These are phyloP conservation scores for Frieseomelitta varia DNA, from an alignment of 1,140 invertebrate genomes.

Conservation along the genomic window DNA sequence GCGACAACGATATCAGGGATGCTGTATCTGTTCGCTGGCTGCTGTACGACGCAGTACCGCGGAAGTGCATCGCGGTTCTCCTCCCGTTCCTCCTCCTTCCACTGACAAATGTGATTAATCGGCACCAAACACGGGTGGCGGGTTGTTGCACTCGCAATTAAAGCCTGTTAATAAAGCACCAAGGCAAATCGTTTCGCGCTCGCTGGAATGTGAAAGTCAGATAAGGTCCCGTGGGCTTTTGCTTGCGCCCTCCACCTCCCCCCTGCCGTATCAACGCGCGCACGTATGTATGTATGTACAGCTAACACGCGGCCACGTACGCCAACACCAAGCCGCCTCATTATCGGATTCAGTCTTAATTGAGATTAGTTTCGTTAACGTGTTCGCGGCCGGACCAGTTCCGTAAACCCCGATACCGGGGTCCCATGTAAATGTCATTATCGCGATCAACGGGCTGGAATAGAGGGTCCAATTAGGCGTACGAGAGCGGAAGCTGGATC, in stretches of 20 bases:
- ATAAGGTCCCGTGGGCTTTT: constrained; percentile 56
- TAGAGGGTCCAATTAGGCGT: constrained; percentile 44
- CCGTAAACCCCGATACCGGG: constrained; percentile 43
- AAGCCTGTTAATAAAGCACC: constrained; percentile 73
- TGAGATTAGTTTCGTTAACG: constrained; percentile 67
- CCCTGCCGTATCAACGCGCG: background rate
- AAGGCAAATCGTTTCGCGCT: constrained; percentile 73
- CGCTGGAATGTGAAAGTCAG: constrained; percentile 75
- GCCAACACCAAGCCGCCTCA: constrained; percentile 44
- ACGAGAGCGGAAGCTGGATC: constrained; percentile 20
- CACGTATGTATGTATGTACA: background rate
- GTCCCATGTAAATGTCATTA: constrained; percentile 63
- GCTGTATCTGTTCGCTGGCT: constrained; percentile 8
- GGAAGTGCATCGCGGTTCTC: constrained; percentile 40
- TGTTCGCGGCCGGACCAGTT: constrained; percentile 45
- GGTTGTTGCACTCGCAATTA: constrained; percentile 73
- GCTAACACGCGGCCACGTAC: background rate
- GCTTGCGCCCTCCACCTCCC: constrained; percentile 33
- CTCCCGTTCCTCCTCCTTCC: no score
- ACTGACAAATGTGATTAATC: constrained; percentile 72
- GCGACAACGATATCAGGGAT: constrained; percentile 21
- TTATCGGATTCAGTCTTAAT: constrained; percentile 65
- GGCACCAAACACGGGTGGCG: constrained; percentile 67
- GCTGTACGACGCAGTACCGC: constrained; percentile 27
- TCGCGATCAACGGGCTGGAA: constrained; percentile 54